Conservation (phyloP, 1,140 invertebrate species). For the Lamellibrachia luymesi region DNA sequence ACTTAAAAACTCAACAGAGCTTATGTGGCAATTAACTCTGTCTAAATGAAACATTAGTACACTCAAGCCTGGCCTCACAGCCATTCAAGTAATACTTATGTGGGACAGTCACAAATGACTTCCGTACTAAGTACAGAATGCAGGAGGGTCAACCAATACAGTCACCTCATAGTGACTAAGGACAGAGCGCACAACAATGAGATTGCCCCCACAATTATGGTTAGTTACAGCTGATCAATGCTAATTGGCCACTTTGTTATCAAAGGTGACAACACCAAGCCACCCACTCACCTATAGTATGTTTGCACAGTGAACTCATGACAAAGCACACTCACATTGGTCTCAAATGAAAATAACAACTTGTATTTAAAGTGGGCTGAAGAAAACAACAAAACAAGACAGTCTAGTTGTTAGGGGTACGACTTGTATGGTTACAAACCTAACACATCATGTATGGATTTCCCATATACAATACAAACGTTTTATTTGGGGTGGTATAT, state of each 20-base stretch:
- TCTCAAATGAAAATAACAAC: not conserved
- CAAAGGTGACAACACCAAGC: not conserved
- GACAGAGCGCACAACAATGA: not conserved
- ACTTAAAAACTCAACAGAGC: not conserved
- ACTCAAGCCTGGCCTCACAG: not conserved
- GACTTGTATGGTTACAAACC: too few species aligned
- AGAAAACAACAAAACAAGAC: not conserved
- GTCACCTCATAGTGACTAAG: not conserved
- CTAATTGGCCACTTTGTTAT: not conserved
- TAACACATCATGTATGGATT: too few species aligned
- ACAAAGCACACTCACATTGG: not conserved
- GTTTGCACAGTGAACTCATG: not conserved
- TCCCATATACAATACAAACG: too few species aligned
- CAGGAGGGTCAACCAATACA: not conserved
- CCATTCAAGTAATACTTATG: not conserved
- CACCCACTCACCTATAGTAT: not conserved
- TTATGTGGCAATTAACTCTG: not conserved
- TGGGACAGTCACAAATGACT: not conserved
- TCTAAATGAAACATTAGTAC: not conserved
- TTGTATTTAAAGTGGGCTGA: not conserved
- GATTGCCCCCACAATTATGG: not conserved
- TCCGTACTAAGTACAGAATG: not conserved
- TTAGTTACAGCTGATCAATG: not conserved
- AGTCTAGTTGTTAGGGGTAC: not conserved
- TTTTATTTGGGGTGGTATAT: too few species aligned